Evolutionary conservation across 2,113 vertebrate genomes (phyloP).

Genomic region (Cyprinus carpio): DNA sequence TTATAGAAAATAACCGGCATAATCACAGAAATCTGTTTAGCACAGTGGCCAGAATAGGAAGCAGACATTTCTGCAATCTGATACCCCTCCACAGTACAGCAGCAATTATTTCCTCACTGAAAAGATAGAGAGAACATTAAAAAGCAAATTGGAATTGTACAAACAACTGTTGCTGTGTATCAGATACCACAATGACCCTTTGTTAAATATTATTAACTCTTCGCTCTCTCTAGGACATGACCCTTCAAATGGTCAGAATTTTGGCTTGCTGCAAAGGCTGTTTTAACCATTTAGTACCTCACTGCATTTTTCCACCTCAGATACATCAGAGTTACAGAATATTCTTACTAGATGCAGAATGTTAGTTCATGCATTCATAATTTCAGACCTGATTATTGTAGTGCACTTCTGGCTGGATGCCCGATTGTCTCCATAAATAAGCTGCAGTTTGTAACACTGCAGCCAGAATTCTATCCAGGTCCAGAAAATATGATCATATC

Average conservation of each 20-base stretch:
- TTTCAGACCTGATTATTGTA: conserved; percentile 19
- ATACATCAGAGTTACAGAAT: neutral
- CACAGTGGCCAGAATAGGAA: too few relatives aligned
- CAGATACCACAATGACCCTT: neutral
- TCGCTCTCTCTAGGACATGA: neutral
- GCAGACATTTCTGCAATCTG: too few relatives aligned
- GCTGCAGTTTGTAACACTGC: neutral
- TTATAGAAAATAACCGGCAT: too few relatives aligned
- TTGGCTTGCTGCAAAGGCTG: neutral
- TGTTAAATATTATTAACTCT: neutral
- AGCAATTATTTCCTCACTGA: neutral
- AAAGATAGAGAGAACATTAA: neutral
- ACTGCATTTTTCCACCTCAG: neutral
- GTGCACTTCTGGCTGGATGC: conserved; percentile 24
- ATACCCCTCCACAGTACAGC: too few relatives aligned
- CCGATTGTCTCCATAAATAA: neutral
- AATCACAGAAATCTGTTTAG: too few relatives aligned
- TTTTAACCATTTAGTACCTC: neutral
- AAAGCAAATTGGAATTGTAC: neutral
- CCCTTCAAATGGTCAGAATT: neutral
- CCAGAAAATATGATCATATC: neutral
- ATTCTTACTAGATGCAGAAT: neutral
- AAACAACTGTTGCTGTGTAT: neutral
- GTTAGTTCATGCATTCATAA: conserved; percentile 16
- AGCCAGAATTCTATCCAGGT: neutral